Evolutionary conservation across 2,797 vertebrate genomes (phyloP), one percentile per base, ranked within the genome.

Genomic region (Nyctibius grandis): DNA sequence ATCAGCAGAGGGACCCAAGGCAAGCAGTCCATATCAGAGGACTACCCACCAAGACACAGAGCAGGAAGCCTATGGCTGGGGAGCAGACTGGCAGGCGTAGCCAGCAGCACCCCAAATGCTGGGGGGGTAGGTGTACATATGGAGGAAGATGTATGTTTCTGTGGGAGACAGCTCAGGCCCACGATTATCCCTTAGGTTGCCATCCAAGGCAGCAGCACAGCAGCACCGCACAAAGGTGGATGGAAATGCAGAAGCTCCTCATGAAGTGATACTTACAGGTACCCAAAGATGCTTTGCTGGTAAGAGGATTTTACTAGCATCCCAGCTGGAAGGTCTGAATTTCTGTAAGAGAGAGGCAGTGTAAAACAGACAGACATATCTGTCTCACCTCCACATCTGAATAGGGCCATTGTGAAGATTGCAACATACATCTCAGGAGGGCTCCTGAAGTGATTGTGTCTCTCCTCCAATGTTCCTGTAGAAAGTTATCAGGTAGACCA

Each of bases 171-270:
- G 51, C 4, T 79, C 36, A 38, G 63, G 33, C 12, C 38, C 19
- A 6, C 1, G 1, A 29, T 22, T 34, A 57, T 9, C 29, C 33
- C 26, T 65, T 6, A 18, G 11, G 54, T 0, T 78, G 20, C 51
- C 47, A 74, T 15, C 42, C 68, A 50, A 76, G n/a, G 31, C 18
- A 57, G 2, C 18, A 45, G 40, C 54, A 42, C 21, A 31, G 70
- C 53, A 83, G 68, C 65, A 91, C 31, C 38, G 45, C 25, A 9
- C 2, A 19, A 42, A 84, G 20, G 6, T 13, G 14, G 4, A 14
- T 86, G 59, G 45, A 45, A 68, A 53, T 4, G 12, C 21, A 40
- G n/a, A 9, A 72, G 28, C 26, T 72, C 48, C 20, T 40, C 9
- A 17, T 23, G 31, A 67, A 60, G 19, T 3, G 9, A 38, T 26